Evolutionary conservation across 2,113 vertebrate genomes (phyloP).

Genomic region (Anolis carolinensis): DNA sequence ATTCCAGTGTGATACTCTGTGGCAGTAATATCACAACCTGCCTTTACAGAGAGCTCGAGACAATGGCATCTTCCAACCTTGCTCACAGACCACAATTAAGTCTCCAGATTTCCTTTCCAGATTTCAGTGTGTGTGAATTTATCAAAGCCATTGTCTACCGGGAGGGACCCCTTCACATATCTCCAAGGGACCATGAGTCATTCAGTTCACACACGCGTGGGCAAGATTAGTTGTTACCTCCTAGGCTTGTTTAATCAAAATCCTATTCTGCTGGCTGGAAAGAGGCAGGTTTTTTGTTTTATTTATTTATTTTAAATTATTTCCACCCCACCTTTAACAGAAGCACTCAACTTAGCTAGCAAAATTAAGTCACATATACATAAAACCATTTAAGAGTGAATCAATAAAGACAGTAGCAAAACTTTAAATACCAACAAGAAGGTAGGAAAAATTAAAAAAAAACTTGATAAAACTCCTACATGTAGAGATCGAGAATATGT

Average conservation of each 20-base stretch:
- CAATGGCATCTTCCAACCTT: slow-evolving; percentile 5
- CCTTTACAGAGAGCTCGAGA: not conserved
- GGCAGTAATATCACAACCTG: not conserved
- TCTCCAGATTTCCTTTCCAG: slow-evolving; percentile 8
- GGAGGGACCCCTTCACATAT: slow-evolving; percentile 10
- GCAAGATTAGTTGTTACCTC: not conserved
- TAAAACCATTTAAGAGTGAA: not conserved
- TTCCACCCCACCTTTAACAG: not conserved
- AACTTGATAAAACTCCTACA: not conserved
- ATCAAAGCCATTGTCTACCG: not conserved
- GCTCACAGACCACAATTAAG: slow-evolving; percentile 9
- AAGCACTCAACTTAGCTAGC: not conserved
- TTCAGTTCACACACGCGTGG: not conserved
- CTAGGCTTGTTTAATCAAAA: not conserved
- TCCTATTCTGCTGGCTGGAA: not conserved
- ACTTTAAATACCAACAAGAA: not conserved
- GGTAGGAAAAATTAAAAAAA: not conserved
- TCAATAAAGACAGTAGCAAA: not conserved
- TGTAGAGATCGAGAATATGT: not conserved
- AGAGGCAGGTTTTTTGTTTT: slow-evolving; percentile 15
- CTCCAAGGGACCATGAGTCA: slow-evolving; percentile 8
- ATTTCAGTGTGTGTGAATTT: slow-evolving; percentile 6
- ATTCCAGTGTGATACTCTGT: slow-evolving; percentile 6
- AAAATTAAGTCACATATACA: not conserved
- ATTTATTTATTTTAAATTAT: slow-evolving; percentile 15